Evolutionary conservation across 2,888 invertebrate genomes (phyloP).

Genomic region (Papilio elwesi): DNA sequence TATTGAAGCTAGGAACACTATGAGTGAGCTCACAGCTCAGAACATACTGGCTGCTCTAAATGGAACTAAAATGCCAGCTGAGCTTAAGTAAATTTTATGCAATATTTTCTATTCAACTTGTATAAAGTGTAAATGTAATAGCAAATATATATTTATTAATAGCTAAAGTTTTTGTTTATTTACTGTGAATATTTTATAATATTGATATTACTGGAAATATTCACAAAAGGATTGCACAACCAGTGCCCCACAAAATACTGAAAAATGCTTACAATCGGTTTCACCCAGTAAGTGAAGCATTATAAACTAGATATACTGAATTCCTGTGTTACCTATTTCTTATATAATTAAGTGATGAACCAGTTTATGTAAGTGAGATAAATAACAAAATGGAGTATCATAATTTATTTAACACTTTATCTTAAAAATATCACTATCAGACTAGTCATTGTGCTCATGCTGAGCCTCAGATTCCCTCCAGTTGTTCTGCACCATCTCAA

Average conservation of each 20-base stretch:
- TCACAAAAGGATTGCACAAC: no score
- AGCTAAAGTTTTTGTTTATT: background rate
- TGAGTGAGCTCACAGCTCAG: constrained; percentile 92
- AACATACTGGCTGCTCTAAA: constrained; percentile 93
- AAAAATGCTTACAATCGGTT: no score
- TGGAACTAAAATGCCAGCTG: constrained; percentile 88
- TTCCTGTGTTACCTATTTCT: no score
- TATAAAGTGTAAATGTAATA: constrained; percentile 20
- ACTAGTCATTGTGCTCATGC: constrained; percentile 89
- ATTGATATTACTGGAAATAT: constrained; percentile 6
- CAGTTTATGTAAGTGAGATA: background rate
- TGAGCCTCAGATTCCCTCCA: constrained; percentile 95
- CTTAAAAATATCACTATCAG: constrained; percentile 39
- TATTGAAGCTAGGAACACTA: constrained; percentile 89
- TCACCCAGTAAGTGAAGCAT: no score
- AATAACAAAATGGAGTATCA: constrained; percentile 37
- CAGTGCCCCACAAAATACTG: no score
- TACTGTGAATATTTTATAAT: constrained; percentile 39
- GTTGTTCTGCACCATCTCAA: constrained; percentile 92
- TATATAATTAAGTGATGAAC: no score
- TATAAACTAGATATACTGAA: no score
- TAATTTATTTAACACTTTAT: constrained; percentile 35
- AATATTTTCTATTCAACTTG: background rate
- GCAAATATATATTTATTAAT: constrained; percentile 25
- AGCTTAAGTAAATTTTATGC: constrained; percentile 65